phyloP scores from a whole-genome alignment of 2,113 vertebrate species.

The Genyomyrus donnyi region DNA sequence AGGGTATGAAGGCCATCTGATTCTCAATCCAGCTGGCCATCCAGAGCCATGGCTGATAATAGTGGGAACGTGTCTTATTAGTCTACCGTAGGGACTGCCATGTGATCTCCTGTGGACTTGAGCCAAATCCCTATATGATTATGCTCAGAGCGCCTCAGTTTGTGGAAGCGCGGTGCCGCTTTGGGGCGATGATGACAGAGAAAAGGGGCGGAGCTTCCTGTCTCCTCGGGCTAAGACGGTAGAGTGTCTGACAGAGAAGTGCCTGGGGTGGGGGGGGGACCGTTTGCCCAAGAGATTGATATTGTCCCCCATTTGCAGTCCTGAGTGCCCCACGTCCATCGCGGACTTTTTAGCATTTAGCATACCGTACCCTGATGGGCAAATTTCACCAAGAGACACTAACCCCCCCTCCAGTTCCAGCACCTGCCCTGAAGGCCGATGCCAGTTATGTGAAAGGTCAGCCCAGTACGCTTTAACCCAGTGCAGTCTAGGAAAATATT shows the following conservation, averaged over 20 bases:
- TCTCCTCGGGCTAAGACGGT: not conserved
- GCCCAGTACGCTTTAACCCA: not conserved
- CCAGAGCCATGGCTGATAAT: not conserved
- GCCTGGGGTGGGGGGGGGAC: not conserved
- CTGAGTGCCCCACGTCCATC: not conserved
- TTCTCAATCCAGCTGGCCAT: conserved; percentile 6
- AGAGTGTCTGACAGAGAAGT: not conserved
- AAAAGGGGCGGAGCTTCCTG: not conserved
- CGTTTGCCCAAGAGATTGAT: not conserved
- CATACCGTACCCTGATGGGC: not conserved
- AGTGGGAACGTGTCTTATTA: conserved; percentile 14
- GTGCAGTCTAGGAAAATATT: not conserved
- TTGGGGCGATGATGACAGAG: not conserved
- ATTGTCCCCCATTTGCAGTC: not conserved
- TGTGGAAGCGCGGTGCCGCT: not conserved
- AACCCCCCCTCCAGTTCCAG: no score
- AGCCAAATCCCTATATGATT: conserved; percentile 11
- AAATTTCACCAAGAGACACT: not conserved
- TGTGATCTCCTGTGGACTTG: not conserved
- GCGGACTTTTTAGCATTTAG: not conserved
- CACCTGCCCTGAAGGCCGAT: not conserved
- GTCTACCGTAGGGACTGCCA: conserved; percentile 1
- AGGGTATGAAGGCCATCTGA: conserved; percentile 2
- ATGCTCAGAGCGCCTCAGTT: not conserved
- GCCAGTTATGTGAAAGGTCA: not conserved